Evolutionary conservation across 2,113 vertebrate species (phyloP).

Genomic region (Hucho hucho): DNA sequence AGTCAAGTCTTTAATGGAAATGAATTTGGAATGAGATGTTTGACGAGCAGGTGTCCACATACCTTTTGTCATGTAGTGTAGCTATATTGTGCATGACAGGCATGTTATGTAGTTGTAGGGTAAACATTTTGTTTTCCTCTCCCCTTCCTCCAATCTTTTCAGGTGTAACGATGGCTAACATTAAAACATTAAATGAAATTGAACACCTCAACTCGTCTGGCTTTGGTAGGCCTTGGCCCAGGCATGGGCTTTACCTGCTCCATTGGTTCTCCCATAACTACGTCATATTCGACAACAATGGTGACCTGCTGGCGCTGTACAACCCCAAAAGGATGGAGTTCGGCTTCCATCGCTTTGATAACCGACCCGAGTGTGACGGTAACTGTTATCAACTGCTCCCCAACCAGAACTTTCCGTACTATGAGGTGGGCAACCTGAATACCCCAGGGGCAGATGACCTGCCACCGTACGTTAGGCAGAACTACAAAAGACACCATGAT

Average conservation of each 20-base stretch:
- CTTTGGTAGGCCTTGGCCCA: not conserved
- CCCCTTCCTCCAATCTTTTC: not conserved
- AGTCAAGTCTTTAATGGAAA: no score
- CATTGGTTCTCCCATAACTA: not conserved
- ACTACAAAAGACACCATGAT: not conserved
- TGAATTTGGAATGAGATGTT: no score
- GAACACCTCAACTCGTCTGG: not conserved
- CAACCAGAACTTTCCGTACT: constrained; percentile 15
- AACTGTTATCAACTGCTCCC: constrained; percentile 1
- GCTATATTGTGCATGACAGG: no score
- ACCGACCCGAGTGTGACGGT: not conserved
- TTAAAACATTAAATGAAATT: not conserved
- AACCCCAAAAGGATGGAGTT: not conserved
- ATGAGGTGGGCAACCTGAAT: constrained; percentile 41
- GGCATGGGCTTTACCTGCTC: not conserved
- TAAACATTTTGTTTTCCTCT: no score
- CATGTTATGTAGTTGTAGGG: no score
- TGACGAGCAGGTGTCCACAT: no score
- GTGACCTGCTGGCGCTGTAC: not conserved
- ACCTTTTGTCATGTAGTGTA: no score
- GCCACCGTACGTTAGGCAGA: not conserved
- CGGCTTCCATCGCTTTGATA: not conserved
- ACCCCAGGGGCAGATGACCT: not conserved
- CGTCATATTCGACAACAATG: not conserved
- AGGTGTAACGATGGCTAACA: not conserved